A percentile compares a stretch with the other conserved stretches of the same genome.
These are phyloP conservation scores for Phenganax subtilis DNA, from an alignment of 92 coral and sea anemone species.

Conservation along the genomic window DNA sequence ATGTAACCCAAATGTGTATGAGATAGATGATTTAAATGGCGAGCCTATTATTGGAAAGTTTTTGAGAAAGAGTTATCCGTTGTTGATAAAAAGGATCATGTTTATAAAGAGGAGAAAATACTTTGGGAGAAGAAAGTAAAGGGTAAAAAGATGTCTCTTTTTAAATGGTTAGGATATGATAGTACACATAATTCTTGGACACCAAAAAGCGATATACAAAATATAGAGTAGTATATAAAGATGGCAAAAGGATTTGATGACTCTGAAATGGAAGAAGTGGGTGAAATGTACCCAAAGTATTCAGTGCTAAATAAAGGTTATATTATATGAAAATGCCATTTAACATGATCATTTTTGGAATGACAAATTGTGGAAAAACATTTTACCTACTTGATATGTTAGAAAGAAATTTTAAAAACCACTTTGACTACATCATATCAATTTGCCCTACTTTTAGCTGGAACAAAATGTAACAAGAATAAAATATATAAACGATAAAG, in stretches of 20 bases:
- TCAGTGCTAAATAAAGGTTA: slow-evolving; percentile 2
- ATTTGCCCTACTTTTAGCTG: no score
- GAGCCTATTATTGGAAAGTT: slow-evolving; percentile 41
- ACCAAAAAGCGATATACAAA: slow-evolving; percentile 6
- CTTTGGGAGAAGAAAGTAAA: neutral
- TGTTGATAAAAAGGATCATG: slow-evolving; percentile 15
- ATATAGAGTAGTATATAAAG: no score
- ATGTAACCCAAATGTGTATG: slow-evolving; percentile 35
- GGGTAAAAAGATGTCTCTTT: neutral
- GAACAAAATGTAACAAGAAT: no score
- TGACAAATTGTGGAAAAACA: no score
- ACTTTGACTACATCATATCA: no score
- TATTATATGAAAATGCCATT: no score
- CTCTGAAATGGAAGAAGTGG: neutral
- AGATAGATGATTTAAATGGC: slow-evolving; percentile 13
- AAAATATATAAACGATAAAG: no score
- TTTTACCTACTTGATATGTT: no score
- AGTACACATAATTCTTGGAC: slow-evolving; percentile 38
- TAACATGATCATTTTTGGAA: no score
- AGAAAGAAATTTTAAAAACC: no score
- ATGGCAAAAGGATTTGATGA: no score
- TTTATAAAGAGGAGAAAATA: slow-evolving; percentile 33
- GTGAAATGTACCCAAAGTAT: neutral
- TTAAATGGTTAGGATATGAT: slow-evolving; percentile 42
- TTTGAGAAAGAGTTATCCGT: slow-evolving; percentile 26